Conservation (phyloP, 2,113 vertebrate species). For the Salvelinus alpinus region DNA sequence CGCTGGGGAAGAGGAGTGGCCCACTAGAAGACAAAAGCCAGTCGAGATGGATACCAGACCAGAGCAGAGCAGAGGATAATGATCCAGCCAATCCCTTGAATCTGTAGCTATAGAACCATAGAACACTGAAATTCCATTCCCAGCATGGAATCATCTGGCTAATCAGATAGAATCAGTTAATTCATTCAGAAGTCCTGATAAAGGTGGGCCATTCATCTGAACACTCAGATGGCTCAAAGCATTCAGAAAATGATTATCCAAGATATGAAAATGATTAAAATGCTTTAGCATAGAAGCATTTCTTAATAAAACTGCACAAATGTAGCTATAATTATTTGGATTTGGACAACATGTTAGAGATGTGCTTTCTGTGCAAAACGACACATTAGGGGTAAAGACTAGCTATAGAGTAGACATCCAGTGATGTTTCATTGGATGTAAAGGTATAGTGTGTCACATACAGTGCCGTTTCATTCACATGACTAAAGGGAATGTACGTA, state of each 20-base stretch:
- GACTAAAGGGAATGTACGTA: slow-evolving; percentile 36
- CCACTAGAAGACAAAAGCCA: slow-evolving; percentile 29
- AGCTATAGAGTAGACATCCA: slow-evolving; percentile 9
- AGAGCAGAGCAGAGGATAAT: slow-evolving; percentile 16
- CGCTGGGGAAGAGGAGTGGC: slow-evolving; percentile 2
- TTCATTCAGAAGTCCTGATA: neutral
- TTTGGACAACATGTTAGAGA: neutral
- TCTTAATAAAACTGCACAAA: neutral
- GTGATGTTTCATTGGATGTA: neutral
- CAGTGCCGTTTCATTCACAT: slow-evolving; percentile 20
- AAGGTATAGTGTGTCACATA: neutral
- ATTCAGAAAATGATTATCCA: neutral
- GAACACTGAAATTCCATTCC: neutral
- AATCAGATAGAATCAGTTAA: slow-evolving; percentile 1
- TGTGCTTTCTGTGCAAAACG: slow-evolving; percentile 5
- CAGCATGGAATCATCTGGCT: slow-evolving; percentile 1
- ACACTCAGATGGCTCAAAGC: slow-evolving; percentile 3
- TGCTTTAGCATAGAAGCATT: neutral
- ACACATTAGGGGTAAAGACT: too few species aligned
- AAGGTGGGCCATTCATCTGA: neutral
- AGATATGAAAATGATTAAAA: neutral
- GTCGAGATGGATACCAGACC: slow-evolving; percentile 4
- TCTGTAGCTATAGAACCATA: slow-evolving; percentile 8
- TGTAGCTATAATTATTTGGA: slow-evolving; percentile 2
- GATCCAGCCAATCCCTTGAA: slow-evolving; percentile 17